A percentile compares a stretch with the other conserved stretches of the same genome.
Evolutionary conservation across 2,888 invertebrate genomes (phyloP).

Genomic region (Acronicta aceris): DNA sequence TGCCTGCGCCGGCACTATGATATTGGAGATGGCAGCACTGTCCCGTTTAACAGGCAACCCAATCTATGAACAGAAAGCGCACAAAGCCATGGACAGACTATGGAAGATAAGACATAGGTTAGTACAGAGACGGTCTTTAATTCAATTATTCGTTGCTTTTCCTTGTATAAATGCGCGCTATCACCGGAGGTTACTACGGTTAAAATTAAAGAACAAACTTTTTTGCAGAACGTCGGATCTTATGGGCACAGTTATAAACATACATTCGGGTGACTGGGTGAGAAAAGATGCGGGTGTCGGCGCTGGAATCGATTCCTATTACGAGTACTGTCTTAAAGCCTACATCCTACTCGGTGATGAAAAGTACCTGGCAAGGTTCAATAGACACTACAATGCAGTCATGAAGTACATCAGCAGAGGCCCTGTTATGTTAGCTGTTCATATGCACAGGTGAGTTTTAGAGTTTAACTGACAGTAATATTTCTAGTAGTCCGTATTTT

Average conservation of each 20-base stretch:
- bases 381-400: slow-evolving; percentile 97
- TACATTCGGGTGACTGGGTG: slow-evolving; percentile 99
- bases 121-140: neutral
- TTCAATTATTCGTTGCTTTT: too few species aligned
- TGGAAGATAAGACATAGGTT: slow-evolving; percentile 97
- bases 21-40: slow-evolving; percentile 98
- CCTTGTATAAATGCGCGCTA: too few species aligned
- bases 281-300: slow-evolving; percentile 98
- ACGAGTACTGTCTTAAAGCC: slow-evolving; percentile 99
- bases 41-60: slow-evolving; percentile 97
- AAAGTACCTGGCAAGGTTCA: slow-evolving; percentile 97
- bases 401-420: slow-evolving; percentile 99
- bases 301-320: slow-evolving; percentile 99
- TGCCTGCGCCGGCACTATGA: slow-evolving; percentile 99
- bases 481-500: too few species aligned
- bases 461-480: too few species aligned
- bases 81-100: slow-evolving; percentile 98
- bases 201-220: neutral
- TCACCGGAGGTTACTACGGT: too few species aligned
- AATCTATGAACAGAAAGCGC: slow-evolving; percentile 97
- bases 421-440: slow-evolving; percentile 98
- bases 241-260: slow-evolving; percentile 99
- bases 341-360: slow-evolving; percentile 98
- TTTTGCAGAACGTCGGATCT: slow-evolving; percentile 92
- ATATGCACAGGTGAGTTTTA: slow-evolving; percentile 93